Conservation (phyloP, 2,797 vertebrate genomes). For the Poliocrania exsul region DNA sequence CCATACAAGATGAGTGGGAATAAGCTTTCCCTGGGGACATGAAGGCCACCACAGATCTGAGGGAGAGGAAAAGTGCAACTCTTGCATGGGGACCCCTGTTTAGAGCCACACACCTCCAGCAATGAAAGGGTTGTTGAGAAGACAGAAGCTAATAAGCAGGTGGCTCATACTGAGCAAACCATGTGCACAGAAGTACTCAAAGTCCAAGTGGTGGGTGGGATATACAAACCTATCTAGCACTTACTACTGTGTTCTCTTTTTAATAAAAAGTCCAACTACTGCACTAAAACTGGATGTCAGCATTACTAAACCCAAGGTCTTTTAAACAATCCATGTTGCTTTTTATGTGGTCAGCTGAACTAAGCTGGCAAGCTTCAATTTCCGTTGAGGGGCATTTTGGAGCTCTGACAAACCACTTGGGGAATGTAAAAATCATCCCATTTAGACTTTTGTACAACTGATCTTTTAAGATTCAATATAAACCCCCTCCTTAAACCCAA, state of each 20-base stretch:
- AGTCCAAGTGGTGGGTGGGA: too few species aligned
- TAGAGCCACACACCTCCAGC: background rate
- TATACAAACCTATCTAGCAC: background rate
- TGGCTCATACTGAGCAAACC: background rate
- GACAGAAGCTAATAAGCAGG: background rate
- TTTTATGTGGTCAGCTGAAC: rapidly evolving
- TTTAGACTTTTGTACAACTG: background rate
- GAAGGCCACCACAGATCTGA: background rate
- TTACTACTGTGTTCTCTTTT: background rate
- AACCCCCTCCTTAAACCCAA: background rate
- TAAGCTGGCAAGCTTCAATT: background rate
- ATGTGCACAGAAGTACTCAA: rapidly evolving
- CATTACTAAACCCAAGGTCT: background rate
- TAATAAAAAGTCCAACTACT: background rate
- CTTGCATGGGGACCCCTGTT: rapidly evolving
- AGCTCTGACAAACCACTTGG: background rate
- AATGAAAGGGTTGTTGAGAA: background rate
- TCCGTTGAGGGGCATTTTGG: background rate
- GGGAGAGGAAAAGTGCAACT: background rate
- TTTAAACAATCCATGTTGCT: background rate
- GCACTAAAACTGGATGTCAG: background rate
- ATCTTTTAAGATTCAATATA: background rate
- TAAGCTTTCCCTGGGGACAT: background rate
- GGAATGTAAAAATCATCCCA: background rate
- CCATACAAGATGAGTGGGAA: background rate